These are phyloP conservation scores for Spilogale gracilis DNA, from an alignment of 2,113 vertebrate species.

Conservation along the genomic window DNA sequence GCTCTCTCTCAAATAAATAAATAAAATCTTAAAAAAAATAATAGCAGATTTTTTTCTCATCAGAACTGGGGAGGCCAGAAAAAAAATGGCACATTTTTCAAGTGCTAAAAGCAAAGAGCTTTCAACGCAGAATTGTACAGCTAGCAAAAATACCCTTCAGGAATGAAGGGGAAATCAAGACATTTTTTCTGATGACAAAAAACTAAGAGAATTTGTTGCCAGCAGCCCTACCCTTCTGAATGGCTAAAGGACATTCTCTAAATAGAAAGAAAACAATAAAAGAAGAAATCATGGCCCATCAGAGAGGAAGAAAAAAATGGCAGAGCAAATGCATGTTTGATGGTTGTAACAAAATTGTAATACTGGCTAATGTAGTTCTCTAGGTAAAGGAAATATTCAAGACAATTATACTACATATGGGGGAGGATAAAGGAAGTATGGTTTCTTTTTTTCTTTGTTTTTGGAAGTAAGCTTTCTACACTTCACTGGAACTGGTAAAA, in stretches of 20 bases:
- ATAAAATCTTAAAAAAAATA: not conserved
- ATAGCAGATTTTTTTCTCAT: slow-evolving; percentile 34
- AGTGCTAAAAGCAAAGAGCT: slow-evolving; percentile 32
- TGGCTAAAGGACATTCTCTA: slow-evolving; percentile 38
- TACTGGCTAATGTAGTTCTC: not conserved
- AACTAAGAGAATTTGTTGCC: slow-evolving; percentile 47
- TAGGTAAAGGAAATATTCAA: slow-evolving; percentile 40
- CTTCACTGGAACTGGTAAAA: slow-evolving; percentile 44
- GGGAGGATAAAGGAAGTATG: slow-evolving; percentile 32
- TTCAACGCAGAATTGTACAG: not conserved
- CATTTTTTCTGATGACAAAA: slow-evolving; percentile 15
- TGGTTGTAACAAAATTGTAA: slow-evolving; percentile 55
- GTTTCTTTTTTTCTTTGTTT: slow-evolving; percentile 35
- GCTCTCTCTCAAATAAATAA: not conserved
- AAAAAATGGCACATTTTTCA: slow-evolving; percentile 33
- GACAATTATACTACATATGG: slow-evolving; percentile 27
- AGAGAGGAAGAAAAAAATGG: slow-evolving; percentile 7
- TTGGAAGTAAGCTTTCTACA: slow-evolving; percentile 35
- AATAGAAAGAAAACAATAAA: slow-evolving; percentile 27
- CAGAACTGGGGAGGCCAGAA: not conserved
- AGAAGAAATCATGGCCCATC: slow-evolving; percentile 44
- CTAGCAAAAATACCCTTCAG: slow-evolving; percentile 44
- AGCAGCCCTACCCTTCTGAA: slow-evolving; percentile 14
- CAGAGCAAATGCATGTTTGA: slow-evolving; percentile 39
- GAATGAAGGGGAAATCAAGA: slow-evolving; percentile 45